phyloP scores from a whole-genome alignment of 1,140 invertebrate genomes.

The Holcopasites calliopsidis region DNA sequence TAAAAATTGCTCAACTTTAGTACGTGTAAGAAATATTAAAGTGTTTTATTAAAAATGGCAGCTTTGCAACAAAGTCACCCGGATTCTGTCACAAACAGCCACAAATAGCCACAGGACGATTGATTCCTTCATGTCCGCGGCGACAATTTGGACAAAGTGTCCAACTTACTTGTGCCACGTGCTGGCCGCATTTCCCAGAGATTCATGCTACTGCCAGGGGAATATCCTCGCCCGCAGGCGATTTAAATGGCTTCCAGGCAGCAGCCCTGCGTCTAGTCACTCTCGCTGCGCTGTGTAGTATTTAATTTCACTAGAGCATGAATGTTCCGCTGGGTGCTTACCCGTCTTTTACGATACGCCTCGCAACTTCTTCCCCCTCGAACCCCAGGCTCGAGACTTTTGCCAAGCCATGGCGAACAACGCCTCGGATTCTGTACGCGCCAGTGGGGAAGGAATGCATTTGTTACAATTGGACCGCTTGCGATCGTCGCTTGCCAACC shows the following conservation, averaged over 20 bases:
- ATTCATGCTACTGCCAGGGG: conserved; percentile 52
- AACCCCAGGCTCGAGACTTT: conserved; percentile 38
- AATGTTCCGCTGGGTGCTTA: conserved; percentile 67
- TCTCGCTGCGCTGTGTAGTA: conserved; percentile 52
- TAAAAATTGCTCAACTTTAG: no score
- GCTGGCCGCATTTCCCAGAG: conserved; percentile 28
- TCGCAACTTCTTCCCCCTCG: conserved; percentile 49
- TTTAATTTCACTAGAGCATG: conserved; percentile 72
- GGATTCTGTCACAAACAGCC: no score
- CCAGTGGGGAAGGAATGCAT: conserved; percentile 41
- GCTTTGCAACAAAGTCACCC: no score
- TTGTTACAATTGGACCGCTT: neutral
- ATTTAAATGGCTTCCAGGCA: conserved; percentile 53
- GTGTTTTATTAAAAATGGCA: no score
- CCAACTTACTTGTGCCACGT: conserved; percentile 29
- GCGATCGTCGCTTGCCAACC: no score
- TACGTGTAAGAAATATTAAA: no score
- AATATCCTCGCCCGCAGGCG: conserved; percentile 41
- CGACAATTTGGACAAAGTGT: conserved; percentile 25
- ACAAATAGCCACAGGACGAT: no score
- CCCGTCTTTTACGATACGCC: conserved; percentile 65
- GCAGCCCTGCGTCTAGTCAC: conserved; percentile 29
- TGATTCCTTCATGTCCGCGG: neutral
- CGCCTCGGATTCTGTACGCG: conserved; percentile 21
- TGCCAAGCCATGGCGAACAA: conserved; percentile 38